These are phyloP conservation scores for Magallana nippona DNA, from an alignment of 2,888 invertebrate species.

Conservation along the genomic window DNA sequence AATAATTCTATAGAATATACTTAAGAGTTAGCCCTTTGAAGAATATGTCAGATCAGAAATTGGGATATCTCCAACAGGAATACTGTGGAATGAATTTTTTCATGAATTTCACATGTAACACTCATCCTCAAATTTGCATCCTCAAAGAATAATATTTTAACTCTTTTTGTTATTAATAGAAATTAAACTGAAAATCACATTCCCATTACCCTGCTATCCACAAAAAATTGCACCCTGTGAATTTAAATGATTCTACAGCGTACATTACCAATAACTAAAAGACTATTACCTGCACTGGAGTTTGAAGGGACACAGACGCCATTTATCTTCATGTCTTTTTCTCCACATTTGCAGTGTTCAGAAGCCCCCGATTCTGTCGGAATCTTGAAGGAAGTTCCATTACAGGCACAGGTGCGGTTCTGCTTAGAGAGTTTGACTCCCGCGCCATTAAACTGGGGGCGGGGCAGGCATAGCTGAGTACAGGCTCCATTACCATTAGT, in stretches of 20 bases:
- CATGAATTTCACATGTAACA: too few species aligned
- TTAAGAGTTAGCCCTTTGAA: neutral
- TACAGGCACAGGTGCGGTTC: constrained; percentile 88
- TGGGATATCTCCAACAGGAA: too few species aligned
- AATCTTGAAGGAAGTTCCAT: constrained; percentile 81
- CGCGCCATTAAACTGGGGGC: constrained; percentile 81
- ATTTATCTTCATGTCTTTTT: constrained; percentile 7
- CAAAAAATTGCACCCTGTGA: too few species aligned
- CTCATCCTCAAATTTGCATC: too few species aligned
- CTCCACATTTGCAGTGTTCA: constrained; percentile 64
- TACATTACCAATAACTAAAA: too few species aligned
- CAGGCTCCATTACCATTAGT: constrained; percentile 82
- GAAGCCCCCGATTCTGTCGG: neutral
- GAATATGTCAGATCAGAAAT: too few species aligned
- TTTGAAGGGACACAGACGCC: neutral
- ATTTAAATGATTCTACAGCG: too few species aligned
- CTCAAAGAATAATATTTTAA: too few species aligned
- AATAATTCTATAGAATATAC: neutral
- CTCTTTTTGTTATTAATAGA: too few species aligned
- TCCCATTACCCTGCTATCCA: too few species aligned
- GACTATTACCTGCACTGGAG: neutral
- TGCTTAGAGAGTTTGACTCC: neutral
- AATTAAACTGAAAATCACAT: too few species aligned
- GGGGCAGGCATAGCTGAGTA: constrained; percentile 88
- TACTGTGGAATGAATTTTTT: too few species aligned